Conservation (phyloP, 2,888 invertebrate species). For the Antheraea assamensis region DNA sequence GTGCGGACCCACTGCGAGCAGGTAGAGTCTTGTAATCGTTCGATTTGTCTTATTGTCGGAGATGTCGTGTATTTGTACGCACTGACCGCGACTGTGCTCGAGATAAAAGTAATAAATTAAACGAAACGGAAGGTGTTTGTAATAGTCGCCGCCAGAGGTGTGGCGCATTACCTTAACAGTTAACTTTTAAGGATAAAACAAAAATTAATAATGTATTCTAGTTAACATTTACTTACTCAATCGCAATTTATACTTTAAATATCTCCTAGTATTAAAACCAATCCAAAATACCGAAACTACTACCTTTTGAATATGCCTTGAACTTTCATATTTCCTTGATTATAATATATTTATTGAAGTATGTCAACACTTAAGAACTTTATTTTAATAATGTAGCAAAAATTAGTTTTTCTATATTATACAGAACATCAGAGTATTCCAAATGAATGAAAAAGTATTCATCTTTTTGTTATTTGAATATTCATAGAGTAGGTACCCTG, state of each 20-base stretch:
- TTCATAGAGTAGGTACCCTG: background rate
- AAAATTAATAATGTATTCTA: background rate
- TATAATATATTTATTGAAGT: background rate
- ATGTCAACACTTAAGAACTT: background rate
- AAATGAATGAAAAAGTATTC: background rate
- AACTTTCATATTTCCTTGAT: background rate
- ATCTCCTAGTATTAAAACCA: background rate
- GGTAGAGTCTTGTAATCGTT: constrained; percentile 78
- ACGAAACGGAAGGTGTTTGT: constrained; percentile 77
- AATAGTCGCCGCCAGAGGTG: constrained; percentile 68
- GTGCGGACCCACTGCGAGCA: constrained; percentile 69
- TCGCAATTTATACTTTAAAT: background rate
- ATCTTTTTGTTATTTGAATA: background rate
- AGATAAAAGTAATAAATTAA: constrained; percentile 81
- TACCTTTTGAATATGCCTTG: background rate
- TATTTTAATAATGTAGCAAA: background rate
- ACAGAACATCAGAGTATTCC: background rate
- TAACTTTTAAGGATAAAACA: constrained; percentile 40
- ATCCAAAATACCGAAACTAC: background rate
- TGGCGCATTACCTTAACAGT: constrained; percentile 60
- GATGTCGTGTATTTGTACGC: constrained; percentile 77
- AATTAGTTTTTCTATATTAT: background rate
- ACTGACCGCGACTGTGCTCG: constrained; percentile 74
- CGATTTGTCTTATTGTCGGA: constrained; percentile 80
- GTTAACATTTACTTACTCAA: background rate